Evolutionary conservation across 2,888 invertebrate species (phyloP), one percentile per base, ranked within the genome.

Genomic region (Noctuana brunneofusca): DNA sequence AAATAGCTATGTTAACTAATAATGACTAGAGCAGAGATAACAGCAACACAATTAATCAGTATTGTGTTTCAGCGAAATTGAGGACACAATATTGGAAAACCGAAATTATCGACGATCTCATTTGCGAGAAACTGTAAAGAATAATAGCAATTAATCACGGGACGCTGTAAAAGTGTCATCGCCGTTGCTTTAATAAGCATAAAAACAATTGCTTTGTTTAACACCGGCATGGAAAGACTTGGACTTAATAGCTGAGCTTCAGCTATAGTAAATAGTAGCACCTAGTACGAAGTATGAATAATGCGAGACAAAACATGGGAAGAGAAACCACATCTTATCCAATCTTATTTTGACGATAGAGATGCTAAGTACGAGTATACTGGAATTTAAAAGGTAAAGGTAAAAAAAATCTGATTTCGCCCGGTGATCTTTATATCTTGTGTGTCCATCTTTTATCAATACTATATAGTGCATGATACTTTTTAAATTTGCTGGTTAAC

Each of bases 71-170:
- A 20, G 11, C 1, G 43, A 46, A 46, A 46, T 46, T 20, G 20
- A 46, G 20, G 11, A 38, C 14, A 38, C 38, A 38, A 38, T 38
- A 38, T 38, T 2, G 38, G 38, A 11, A 27, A 46, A 20, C 38
- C 3, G 14, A 24, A 54, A 41, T 14, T 43, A 43, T 55, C 18
- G 62, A 65, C 59, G 55, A 65, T 52, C 64, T 59, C 60, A 20
- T 64, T 64, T 35, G 12, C 3, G 30, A 57, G 22, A 50, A 9
- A 52, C 22, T 22, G 18, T n/a, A 38, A 24, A 38, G 58, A 57
- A 38, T 18, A 57, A 24, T 30, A 46, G 50, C 24, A 35, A 48
- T 58, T 35, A 49, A 58, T 58, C 35, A 58, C 12, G 24, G 41
- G 41, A 52, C 2, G 27, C 41, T 52, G 30, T 52, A 27, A 52